Conservation (phyloP, 2,797 vertebrate genomes). For the Bradypodion pumilum region DNA sequence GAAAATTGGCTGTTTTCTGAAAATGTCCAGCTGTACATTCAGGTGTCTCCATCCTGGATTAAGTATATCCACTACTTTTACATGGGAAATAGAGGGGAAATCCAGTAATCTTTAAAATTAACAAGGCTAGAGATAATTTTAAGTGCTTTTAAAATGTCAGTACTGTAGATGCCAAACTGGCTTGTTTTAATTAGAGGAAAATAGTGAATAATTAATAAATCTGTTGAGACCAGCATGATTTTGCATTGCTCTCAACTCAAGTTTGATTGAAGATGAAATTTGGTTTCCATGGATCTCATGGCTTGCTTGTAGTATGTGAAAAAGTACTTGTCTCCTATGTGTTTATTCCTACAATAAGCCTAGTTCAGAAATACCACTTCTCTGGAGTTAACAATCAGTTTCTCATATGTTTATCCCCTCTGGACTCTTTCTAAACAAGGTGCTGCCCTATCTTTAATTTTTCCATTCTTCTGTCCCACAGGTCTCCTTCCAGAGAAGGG, state of each 20-base stretch:
- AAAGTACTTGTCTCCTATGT: neutral
- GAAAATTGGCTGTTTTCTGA: neutral
- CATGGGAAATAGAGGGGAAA: neutral
- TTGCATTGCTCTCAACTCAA: neutral
- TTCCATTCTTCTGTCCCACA: neutral
- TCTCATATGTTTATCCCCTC: neutral
- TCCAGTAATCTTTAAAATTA: neutral
- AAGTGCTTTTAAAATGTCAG: too few species aligned
- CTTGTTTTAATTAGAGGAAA: neutral
- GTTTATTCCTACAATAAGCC: neutral
- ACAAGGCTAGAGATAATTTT: neutral
- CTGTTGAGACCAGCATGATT: neutral
- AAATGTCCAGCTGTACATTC: neutral
- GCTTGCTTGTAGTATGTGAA: neutral
- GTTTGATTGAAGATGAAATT: neutral
- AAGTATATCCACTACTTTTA: neutral
- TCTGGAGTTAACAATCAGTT: neutral
- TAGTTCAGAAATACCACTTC: neutral
- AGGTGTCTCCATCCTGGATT: neutral
- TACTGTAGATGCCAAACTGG: neutral
- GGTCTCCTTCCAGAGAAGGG: slow-evolving; percentile 9
- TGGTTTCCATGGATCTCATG: neutral
- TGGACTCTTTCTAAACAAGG: neutral
- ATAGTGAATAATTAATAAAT: neutral
- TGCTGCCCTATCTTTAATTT: neutral